Evolutionary conservation across 1,140 invertebrate genomes (phyloP).

Genomic region (Plodia interpunctella): DNA sequence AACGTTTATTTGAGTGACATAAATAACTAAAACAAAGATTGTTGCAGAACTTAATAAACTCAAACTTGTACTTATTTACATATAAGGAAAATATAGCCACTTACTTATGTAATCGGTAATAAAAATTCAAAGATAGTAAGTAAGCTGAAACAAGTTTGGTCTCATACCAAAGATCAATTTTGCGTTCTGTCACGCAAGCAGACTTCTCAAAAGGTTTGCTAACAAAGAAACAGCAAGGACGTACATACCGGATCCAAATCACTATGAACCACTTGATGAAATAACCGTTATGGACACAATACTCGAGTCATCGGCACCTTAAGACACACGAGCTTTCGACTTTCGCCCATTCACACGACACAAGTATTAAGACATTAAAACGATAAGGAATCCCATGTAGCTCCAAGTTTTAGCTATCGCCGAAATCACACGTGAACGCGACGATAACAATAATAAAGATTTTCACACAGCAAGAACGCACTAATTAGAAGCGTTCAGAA

Average conservation of each 20-base stretch:
- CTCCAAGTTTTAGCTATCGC: slow-evolving; percentile 12
- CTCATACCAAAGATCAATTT: slow-evolving; percentile 1
- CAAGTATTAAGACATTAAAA: slow-evolving; percentile 25
- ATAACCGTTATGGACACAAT: slow-evolving; percentile 51
- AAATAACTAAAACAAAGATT: too few species aligned
- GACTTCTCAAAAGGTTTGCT: not conserved
- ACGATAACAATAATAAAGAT: slow-evolving; percentile 25
- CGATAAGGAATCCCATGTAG: slow-evolving; percentile 5
- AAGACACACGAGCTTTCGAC: slow-evolving; percentile 30
- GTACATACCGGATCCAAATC: slow-evolving; percentile 41
- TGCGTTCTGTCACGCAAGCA: not conserved
- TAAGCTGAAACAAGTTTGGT: slow-evolving; percentile 7
- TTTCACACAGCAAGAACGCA: slow-evolving; percentile 23
- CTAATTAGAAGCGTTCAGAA: slow-evolving; percentile 26
- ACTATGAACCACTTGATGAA: slow-evolving; percentile 43
- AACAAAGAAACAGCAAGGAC: slow-evolving; percentile 36
- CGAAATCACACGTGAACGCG: slow-evolving; percentile 12
- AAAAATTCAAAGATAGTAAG: slow-evolving; percentile 6
- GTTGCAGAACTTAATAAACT: too few species aligned
- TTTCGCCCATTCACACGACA: slow-evolving; percentile 41
- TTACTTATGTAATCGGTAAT: not conserved
- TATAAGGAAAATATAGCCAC: not conserved
- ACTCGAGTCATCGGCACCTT: slow-evolving; percentile 37
- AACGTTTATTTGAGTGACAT: too few species aligned
- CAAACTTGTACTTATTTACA: not conserved